Evolutionary conservation across 2,888 invertebrate species (phyloP).

Genomic region (Harpalus rubripes): DNA sequence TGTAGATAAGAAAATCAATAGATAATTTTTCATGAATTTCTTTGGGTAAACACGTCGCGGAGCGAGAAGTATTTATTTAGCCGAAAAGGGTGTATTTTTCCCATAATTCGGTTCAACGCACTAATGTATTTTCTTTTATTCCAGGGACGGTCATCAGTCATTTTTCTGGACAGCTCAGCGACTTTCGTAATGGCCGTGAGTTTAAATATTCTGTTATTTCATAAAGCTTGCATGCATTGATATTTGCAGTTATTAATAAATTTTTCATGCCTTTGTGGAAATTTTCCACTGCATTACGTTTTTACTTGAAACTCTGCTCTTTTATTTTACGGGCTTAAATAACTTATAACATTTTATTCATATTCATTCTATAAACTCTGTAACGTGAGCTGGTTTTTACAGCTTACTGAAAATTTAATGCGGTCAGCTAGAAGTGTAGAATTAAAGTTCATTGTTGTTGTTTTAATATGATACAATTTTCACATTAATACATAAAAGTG

Average conservation of each 20-base stretch:
- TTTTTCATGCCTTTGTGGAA: constrained; percentile 19
- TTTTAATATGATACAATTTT: neutral
- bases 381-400: neutral
- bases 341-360: constrained; percentile 9
- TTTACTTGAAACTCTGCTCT: neutral
- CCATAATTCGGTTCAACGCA: constrained; percentile 58
- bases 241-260: constrained; percentile 47
- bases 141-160: constrained; percentile 75
- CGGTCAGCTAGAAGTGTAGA: neutral
- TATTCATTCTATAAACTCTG: constrained; percentile 5
- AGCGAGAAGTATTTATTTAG: constrained; percentile 16
- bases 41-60: neutral
- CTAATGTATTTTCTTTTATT: constrained; percentile 70
- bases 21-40: neutral
- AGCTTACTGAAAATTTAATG: neutral
- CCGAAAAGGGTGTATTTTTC: constrained; percentile 16
- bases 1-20: neutral
- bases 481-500: neutral
- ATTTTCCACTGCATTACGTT: neutral
- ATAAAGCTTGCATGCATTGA: constrained; percentile 31
- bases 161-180: constrained; percentile 74
- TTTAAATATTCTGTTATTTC: constrained; percentile 64
- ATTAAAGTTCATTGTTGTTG: neutral
- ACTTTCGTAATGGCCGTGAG: constrained; percentile 75
- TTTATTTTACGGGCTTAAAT: constrained; percentile 20